Percentiles rank a stretch among this genome's conserved stretches.
Evolutionary conservation across 2,797 vertebrate genomes (phyloP).

Genomic region (Chaetodon trifasciatus): DNA sequence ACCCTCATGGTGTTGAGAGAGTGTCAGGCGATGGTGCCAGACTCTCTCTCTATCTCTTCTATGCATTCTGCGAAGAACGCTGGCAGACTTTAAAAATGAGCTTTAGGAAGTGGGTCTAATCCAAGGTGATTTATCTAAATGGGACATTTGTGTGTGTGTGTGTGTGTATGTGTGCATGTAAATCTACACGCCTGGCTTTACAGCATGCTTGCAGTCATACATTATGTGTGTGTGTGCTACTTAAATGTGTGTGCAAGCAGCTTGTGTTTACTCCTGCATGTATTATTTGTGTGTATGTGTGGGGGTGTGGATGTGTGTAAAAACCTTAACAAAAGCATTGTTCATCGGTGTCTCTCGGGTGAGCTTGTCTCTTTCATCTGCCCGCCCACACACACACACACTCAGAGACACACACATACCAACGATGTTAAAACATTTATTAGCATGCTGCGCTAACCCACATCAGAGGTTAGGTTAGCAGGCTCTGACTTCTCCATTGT

Average conservation of each 20-base stretch:
- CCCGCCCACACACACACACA: constrained; percentile 51
- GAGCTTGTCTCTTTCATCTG: constrained; percentile 78
- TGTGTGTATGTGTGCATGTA: constrained; percentile 1
- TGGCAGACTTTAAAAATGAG: constrained; percentile 77
- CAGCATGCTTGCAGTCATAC: constrained; percentile 31
- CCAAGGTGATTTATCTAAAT: constrained; percentile 82
- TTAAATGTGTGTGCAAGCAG: constrained; percentile 25
- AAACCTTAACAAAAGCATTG: constrained; percentile 74
- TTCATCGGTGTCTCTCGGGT: constrained; percentile 73
- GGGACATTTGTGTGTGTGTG: constrained; percentile 43
- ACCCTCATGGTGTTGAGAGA: constrained; percentile 64
- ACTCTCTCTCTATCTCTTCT: constrained; percentile 48
- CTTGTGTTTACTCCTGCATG: constrained; percentile 52
- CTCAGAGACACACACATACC: constrained; percentile 43
- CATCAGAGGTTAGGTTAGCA: constrained; percentile 67
- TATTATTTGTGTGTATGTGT: constrained; percentile 36
- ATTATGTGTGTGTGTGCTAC: constrained; percentile 22
- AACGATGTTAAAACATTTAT: constrained; percentile 76
- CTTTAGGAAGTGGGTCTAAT: constrained; percentile 81
- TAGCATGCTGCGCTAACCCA: constrained; percentile 62
- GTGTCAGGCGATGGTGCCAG: constrained; percentile 63
- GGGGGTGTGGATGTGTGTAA: constrained; percentile 54
- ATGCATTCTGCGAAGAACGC: constrained; percentile 64
- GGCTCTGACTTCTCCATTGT: constrained; percentile 62
- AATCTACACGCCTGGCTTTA: constrained; percentile 33